Conservation (phyloP, 2,113 vertebrate genomes). For the Hyla sarda region DNA sequence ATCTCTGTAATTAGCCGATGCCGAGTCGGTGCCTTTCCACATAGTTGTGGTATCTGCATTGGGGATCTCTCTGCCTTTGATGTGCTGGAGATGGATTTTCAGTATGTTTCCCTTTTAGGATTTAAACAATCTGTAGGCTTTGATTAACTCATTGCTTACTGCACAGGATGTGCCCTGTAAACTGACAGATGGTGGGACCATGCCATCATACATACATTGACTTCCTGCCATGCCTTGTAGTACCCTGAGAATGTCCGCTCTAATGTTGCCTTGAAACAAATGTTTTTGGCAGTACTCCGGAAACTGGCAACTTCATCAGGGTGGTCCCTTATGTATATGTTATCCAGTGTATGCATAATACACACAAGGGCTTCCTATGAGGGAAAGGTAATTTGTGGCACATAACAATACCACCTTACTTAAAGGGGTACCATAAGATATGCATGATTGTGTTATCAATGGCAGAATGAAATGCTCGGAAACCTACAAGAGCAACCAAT, state of each 20-base stretch:
- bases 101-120: conserved; percentile 32
- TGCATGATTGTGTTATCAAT: background rate
- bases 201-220: conserved; percentile 49
- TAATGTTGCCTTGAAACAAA: background rate
- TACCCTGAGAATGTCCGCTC: conserved; percentile 25
- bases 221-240: conserved; percentile 27
- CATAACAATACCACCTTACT: background rate
- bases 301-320: conserved; percentile 20
- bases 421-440: background rate
- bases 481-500: too few species aligned
- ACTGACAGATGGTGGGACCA: conserved; percentile 7
- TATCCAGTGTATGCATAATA: background rate
- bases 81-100: conserved; percentile 31
- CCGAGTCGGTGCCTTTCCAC: conserved; percentile 30
- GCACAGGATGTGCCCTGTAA: conserved; percentile 44
- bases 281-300: conserved; percentile 17
- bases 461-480: too few species aligned
- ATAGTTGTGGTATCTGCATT: conserved; percentile 44
- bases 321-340: conserved; percentile 12
- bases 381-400: background rate
- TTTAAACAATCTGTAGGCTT: conserved; percentile 44
- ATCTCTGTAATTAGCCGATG: background rate
- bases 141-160: conserved; percentile 43
- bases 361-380: background rate
- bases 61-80: conserved; percentile 55